A percentile compares a stretch with the other conserved stretches of the same genome.
Evolutionary conservation across 2,888 invertebrate species (phyloP).

Genomic region (Rhodophaea formosa): DNA sequence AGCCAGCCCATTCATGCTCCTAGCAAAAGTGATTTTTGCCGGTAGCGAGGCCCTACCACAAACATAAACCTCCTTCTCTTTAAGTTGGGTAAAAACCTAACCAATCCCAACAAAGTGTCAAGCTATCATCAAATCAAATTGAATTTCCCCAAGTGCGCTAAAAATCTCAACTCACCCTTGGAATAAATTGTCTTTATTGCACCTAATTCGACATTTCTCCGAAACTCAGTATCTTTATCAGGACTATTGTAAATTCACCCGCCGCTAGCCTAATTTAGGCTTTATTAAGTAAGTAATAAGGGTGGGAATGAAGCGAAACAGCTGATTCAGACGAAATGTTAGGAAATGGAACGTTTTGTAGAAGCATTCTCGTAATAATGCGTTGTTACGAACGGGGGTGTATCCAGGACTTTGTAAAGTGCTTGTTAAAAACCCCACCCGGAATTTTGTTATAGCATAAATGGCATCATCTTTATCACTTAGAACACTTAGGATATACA

Average conservation of each 20-base stretch:
- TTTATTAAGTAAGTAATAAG: background rate
- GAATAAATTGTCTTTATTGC: conserved; percentile 7
- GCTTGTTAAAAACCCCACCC: background rate
- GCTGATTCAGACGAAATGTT: conserved; percentile 2
- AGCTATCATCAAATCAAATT: background rate
- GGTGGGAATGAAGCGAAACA: background rate
- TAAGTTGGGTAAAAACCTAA: background rate
- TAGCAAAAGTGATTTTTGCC: no score
- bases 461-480: no score
- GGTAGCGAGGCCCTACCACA: no score
- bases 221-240: conserved; percentile 9
- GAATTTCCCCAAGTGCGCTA: background rate
- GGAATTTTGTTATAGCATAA: no score
- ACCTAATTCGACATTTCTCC: conserved; percentile 13
- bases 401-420: background rate
- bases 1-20: no score
- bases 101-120: background rate
- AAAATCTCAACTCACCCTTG: background rate
- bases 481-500: no score
- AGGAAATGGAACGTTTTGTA: conserved; percentile 10
- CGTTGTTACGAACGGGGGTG: background rate
- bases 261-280: background rate
- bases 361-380: conserved; percentile 14
- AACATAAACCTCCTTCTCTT: no score
- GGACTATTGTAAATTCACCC: background rate